These are phyloP conservation scores for Baryphthengus martii DNA, from an alignment of 2,113 vertebrate genomes.

Conservation along the genomic window DNA sequence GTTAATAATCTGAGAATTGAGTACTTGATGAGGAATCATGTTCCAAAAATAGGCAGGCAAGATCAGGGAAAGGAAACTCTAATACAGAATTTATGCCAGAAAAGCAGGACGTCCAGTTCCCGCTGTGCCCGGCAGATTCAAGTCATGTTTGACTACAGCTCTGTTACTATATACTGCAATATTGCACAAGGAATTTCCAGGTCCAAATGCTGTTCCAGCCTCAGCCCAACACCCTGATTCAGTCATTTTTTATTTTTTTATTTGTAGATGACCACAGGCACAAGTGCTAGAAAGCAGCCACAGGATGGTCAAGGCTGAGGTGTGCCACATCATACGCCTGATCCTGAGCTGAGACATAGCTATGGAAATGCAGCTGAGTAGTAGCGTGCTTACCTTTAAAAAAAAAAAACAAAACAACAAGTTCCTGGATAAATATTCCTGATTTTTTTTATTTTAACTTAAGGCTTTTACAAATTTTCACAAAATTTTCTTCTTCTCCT, in stretches of 20 bases:
- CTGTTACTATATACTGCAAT: not conserved
- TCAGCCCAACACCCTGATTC: accelerated
- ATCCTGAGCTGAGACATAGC: not conserved
- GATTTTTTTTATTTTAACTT: not conserved
- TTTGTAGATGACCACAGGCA: not conserved
- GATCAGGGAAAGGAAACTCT: not conserved
- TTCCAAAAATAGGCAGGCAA: not conserved
- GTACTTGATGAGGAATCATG: not conserved
- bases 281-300: not conserved
- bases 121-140: not conserved
- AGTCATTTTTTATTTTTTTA: not conserved
- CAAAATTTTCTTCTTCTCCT: not conserved
- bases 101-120: not conserved
- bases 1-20: not conserved
- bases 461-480: not conserved
- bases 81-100: not conserved
- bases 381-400: not conserved
- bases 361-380: not conserved
- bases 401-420: not conserved
- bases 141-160: not conserved
- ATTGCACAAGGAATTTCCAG: not conserved
- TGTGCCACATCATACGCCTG: not conserved
- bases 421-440: not conserved
- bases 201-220: not conserved
- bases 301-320: not conserved